Base-by-base conservation (phyloP, 2,888 invertebrate species). In the Thumatha senex region DNA sequence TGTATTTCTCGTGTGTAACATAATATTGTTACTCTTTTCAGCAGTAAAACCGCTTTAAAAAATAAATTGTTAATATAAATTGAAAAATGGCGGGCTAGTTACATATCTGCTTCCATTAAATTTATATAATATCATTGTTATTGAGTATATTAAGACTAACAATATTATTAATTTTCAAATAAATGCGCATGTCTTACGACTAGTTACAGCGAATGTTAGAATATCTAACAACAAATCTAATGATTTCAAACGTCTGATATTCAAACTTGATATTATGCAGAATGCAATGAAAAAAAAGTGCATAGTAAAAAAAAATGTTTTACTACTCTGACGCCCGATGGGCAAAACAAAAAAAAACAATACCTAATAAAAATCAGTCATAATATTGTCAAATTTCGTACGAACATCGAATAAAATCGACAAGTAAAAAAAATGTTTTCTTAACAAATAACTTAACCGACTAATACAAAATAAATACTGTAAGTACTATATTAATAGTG, bases 381-480 rank as follows among this genome's bases (percentile, higher is more conserved):
- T 72, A 77, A 76, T 56, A 67, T 73, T 76, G 74, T 78, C 76
- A 75, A 74, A 67, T 72, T 60, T 63, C 58, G 62, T 67, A 68
- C 57, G 67, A 66, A 54, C 51, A 51, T 61, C 59, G 66, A 79
- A 74, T 72, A 75, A 70, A 74, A 71, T 67, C 67, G 62, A 56
- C 69, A 68, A 72, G 63, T 64, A 57, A 63, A 60, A 42, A 44
- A 46, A 39, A 34, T 29, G 7, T 59, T 61, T 36, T 51, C 54
- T 55, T 63, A 70, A 72, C 75, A 76, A 78, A 75, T 72, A 80
- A 75, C 73, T 79, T 87, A 86, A 82, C 76, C 71, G 80, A 75
- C 73, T 79, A 87, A 83, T 77, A 82, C 78, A 70, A 88, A 89
- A 89, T 89, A 91, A 91, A 91, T 91, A 91, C 90, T 90, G 90